Evolutionary conservation across 2,113 vertebrate genomes (phyloP).

Genomic region (Actenoides lindsayi): DNA sequence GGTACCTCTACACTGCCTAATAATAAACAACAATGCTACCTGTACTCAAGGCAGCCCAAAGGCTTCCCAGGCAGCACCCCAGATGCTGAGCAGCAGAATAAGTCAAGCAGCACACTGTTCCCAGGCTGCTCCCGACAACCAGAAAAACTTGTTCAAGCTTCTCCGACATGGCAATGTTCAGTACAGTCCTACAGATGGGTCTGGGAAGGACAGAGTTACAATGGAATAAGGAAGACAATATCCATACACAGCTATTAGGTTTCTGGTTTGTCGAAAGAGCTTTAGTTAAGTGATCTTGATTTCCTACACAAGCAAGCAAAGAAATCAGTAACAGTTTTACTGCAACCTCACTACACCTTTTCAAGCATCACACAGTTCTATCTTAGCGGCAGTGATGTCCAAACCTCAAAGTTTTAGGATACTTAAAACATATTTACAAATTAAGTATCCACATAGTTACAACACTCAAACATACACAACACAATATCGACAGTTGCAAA

Average conservation of each 20-base stretch:
- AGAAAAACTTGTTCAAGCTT: slow-evolving; percentile 52
- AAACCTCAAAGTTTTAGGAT: background rate
- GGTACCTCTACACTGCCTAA: background rate
- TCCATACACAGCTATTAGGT: background rate
- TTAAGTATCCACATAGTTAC: background rate
- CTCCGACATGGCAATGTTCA: background rate
- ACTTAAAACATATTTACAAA: background rate
- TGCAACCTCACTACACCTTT: background rate
- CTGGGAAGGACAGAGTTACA: background rate
- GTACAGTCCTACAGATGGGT: background rate
- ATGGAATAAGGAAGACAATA: background rate
- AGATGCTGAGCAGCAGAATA: background rate
- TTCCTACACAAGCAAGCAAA: background rate
- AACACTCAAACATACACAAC: fast-evolving
- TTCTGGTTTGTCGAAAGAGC: background rate
- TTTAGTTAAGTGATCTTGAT: background rate
- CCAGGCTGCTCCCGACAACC: slow-evolving; percentile 32
- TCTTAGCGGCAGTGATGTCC: fast-evolving
- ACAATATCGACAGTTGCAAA: background rate
- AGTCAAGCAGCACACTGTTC: background rate
- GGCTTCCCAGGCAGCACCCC: background rate
- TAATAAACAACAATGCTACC: fast-evolving
- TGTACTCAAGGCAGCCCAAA: background rate
- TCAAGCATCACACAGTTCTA: background rate
- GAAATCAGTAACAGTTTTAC: background rate